Conservation (phyloP, 2,888 invertebrate species). For the Salticus scenicus region DNA sequence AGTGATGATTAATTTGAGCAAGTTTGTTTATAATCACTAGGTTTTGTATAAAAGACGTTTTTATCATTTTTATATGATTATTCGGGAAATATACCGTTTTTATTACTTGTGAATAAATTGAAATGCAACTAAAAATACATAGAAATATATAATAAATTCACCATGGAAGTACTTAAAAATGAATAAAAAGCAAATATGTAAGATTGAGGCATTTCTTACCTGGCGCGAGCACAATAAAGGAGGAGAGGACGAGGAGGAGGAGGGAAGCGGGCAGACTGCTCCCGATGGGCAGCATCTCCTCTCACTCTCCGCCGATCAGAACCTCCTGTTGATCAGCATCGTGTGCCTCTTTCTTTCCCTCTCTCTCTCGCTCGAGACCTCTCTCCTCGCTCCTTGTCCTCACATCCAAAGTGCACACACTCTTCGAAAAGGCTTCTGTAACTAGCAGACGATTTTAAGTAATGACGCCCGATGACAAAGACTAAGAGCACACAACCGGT, state of each 20-base stretch:
- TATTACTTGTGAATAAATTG: too few species aligned
- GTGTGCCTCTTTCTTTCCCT: neutral
- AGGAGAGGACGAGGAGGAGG: conserved; percentile 53
- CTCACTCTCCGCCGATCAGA: conserved; percentile 29
- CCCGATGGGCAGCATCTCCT: conserved; percentile 32
- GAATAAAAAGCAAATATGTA: too few species aligned
- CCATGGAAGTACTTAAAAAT: too few species aligned
- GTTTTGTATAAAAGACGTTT: too few species aligned
- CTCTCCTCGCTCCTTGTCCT: neutral
- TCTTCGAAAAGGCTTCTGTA: neutral
- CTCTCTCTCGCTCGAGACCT: conserved; percentile 5
- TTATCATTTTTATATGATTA: too few species aligned
- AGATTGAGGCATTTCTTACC: too few species aligned
- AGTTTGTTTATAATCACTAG: too few species aligned
- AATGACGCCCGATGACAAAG: neutral
- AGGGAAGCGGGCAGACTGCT: conserved; percentile 48
- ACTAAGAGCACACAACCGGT: neutral
- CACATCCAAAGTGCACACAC: neutral
- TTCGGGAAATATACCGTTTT: too few species aligned
- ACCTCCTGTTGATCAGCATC: conserved; percentile 63
- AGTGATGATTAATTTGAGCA: too few species aligned
- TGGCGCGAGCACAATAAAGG: conserved; percentile 45
- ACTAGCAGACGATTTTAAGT: neutral
- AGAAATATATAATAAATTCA: too few species aligned
- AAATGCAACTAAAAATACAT: too few species aligned